Evolutionary conservation across 2,797 vertebrate species (phyloP), one percentile per base, ranked within the genome.

Genomic region (Danio aesculapii): DNA sequence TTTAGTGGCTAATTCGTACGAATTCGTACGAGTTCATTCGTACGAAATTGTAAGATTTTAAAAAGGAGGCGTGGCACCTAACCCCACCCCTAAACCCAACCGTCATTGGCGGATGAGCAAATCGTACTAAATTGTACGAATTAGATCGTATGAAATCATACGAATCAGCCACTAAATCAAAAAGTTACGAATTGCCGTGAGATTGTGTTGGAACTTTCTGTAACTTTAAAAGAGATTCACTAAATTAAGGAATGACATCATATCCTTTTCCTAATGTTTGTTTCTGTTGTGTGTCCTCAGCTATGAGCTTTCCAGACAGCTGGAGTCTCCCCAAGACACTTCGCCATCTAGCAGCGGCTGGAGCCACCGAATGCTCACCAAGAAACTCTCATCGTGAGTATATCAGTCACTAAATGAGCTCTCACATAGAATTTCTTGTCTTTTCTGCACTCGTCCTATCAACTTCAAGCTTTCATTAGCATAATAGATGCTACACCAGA

Each of bases 291-390:
- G 64, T 83, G 75, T 41, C 13, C 12, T 49, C 84, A 98, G 97
- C 87, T 95, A 97, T 79, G 93, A 94, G 12, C 83, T 96, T 11
- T 98, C 97, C 52, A 89, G 94, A 8, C 90, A 95, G 19, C 92
- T 97, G 64, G 97, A 98, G 90, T 95, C 95, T 1, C 95, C 96
- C 0, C 91, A 95, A 0, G 95, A 97, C 86, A 94, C 94, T 14
- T 96, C 95, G 81, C 95, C 96, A 80, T 95, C 96, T 21, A 96
- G 95, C 50, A 88, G 83, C 7, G 85, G 89, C 8, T 91, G 92
- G 71, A 92, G 94, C 87, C 93, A 92, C 43, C 91, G 93, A 0
- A 92, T 94, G 75, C 90, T 96, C 64, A 86, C 91, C 2, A 96
- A 93, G 90, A 95, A 95, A 73, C 93, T 96, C 7, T 87, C 93